Conservation (phyloP, 2,888 invertebrate genomes). For the Selenia dentaria region DNA sequence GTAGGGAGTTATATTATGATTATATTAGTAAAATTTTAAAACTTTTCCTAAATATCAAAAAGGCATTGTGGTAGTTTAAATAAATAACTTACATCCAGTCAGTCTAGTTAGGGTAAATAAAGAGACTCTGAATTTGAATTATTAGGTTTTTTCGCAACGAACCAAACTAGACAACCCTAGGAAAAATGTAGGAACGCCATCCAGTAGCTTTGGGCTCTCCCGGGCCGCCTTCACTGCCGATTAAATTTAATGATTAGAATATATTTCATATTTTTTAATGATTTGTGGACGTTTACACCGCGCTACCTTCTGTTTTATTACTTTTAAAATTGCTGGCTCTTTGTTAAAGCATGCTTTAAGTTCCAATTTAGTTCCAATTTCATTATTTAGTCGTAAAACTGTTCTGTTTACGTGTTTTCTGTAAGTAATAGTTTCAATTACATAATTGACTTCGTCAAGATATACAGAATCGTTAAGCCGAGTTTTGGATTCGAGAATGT, state of each 20-base stretch:
- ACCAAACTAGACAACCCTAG: constrained; percentile 10
- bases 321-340: constrained; percentile 1
- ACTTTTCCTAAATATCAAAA: no score
- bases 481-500: constrained; percentile 3
- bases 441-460: neutral
- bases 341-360: neutral
- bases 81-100: no score
- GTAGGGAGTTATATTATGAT: no score
- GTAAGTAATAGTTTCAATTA: neutral
- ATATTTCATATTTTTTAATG: constrained; percentile 40
- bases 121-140: no score
- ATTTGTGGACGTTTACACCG: neutral
- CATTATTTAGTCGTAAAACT: neutral
- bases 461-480: neutral
- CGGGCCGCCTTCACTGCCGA: constrained; percentile 37
- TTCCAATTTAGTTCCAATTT: neutral
- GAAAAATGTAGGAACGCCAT: constrained; percentile 20
- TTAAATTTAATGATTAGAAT: constrained; percentile 45
- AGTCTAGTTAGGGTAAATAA: no score
- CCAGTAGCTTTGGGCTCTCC: constrained; percentile 50
- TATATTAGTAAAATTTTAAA: no score
- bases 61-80: no score
- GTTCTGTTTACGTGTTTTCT: neutral
- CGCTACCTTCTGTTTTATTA: constrained; percentile 5
- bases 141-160: no score